A percentile compares a stretch with the other conserved stretches of the same genome.
These are phyloP conservation scores for Nasonia longicornis DNA, from an alignment of 1,140 invertebrate genomes.

Conservation along the genomic window DNA sequence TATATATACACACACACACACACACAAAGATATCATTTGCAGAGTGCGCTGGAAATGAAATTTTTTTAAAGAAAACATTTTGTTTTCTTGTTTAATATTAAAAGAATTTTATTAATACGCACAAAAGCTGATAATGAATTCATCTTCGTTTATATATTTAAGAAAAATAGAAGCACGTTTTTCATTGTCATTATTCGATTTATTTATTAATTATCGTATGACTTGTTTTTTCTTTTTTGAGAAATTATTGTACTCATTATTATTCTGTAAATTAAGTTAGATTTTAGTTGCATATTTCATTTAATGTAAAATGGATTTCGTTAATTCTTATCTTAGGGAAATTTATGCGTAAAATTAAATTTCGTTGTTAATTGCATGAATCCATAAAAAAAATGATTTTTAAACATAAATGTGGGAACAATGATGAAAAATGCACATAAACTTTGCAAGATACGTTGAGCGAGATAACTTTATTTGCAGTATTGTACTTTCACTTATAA, in stretches of 20 bases:
- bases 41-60: conserved; percentile 9
- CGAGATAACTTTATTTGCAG: conserved; percentile 39
- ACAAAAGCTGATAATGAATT: conserved; percentile 3
- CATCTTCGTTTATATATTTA: conserved; percentile 16
- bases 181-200: conserved; percentile 31
- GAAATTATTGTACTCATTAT: conserved; percentile 4
- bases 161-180: conserved; percentile 8
- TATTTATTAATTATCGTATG: conserved; percentile 37
- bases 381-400: conserved; percentile 15
- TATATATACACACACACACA: too few species aligned
- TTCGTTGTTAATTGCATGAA: conserved; percentile 18
- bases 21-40: background rate
- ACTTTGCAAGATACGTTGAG: conserved; percentile 8
- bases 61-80: conserved; percentile 27
- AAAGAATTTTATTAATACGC: conserved; percentile 8
- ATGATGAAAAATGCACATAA: conserved; percentile 23
- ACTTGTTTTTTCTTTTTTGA: conserved; percentile 30
- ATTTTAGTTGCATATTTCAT: conserved; percentile 21
- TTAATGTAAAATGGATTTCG: background rate
- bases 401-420: conserved; percentile 36
- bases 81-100: conserved; percentile 13
- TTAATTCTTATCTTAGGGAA: background rate
- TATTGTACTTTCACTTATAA: conserved; percentile 38
- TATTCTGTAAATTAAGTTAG: background rate
- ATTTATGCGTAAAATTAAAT: conserved; percentile 26